Evolutionary conservation across 2,797 vertebrate genomes (phyloP).

Genomic region (Simalia tracyae): DNA sequence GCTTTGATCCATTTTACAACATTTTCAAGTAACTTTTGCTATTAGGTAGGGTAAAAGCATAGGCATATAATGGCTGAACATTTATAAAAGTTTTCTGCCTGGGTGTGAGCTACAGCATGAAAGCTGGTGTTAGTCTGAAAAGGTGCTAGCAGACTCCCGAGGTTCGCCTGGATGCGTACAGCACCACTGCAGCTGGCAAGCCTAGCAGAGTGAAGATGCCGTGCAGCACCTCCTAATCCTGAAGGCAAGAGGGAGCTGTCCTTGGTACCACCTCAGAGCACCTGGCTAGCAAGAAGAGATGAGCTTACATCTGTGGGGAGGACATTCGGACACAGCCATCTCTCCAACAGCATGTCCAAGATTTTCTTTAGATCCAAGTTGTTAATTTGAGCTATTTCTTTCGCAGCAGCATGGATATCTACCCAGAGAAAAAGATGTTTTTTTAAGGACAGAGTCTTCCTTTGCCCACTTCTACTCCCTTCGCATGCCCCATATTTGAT

Average conservation of each 20-base stretch:
- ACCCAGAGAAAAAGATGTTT: not conserved
- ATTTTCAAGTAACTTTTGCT: not conserved
- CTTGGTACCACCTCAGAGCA: not conserved
- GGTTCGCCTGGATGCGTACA: not conserved
- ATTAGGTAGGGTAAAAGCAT: not conserved
- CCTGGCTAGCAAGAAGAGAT: not conserved
- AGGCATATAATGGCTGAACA: not conserved
- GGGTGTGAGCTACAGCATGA: not conserved
- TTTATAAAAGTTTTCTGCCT: not conserved
- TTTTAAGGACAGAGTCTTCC: not conserved
- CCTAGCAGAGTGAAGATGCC: not conserved
- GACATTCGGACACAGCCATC: slow-evolving; percentile 86
- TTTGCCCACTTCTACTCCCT: not conserved
- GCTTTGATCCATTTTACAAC: not conserved
- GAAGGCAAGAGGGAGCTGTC: not conserved
- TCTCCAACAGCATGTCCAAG: slow-evolving; percentile 85
- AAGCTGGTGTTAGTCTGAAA: not conserved
- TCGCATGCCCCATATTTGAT: too few species aligned
- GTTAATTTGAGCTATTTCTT: slow-evolving; percentile 89
- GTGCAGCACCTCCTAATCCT: not conserved
- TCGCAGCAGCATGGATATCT: slow-evolving; percentile 89
- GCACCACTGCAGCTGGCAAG: too few species aligned
- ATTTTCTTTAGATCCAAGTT: slow-evolving; percentile 87
- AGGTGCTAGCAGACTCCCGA: not conserved
- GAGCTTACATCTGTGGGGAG: slow-evolving; percentile 74